phyloP scores from a whole-genome alignment of 2,888 invertebrate genomes.

The Lycia hirtaria region DNA sequence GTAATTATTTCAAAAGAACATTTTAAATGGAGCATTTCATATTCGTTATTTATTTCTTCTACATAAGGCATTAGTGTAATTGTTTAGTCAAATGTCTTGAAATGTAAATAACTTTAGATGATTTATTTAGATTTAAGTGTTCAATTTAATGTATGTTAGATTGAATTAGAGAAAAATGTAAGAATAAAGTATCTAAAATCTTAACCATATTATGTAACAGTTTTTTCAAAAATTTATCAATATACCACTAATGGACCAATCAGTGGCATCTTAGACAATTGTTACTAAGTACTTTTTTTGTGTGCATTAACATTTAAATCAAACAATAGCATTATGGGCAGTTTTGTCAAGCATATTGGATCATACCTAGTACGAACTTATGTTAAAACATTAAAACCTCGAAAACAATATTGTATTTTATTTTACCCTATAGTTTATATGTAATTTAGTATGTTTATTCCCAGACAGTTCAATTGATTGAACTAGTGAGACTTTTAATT shows the following conservation, averaged over 20 bases:
- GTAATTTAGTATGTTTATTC: too few relatives aligned
- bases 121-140: constrained; percentile 83
- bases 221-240: constrained; percentile 56
- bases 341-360: constrained; percentile 79
- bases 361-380: constrained; percentile 79
- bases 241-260: constrained; percentile 80
- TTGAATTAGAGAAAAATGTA: constrained; percentile 69
- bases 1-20: constrained; percentile 73
- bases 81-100: constrained; percentile 81
- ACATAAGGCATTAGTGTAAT: constrained; percentile 80
- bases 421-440: constrained; percentile 42
- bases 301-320: constrained; percentile 56
- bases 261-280: constrained; percentile 56
- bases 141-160: constrained; percentile 80
- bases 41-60: constrained; percentile 84
- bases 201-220: constrained; percentile 59
- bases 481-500: too few relatives aligned
- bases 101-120: constrained; percentile 83
- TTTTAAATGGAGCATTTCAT: constrained; percentile 82
- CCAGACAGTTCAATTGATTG: too few relatives aligned
- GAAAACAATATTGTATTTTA: constrained; percentile 67
- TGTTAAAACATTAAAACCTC: constrained; percentile 80
- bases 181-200: constrained; percentile 54
- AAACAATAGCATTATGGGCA: constrained; percentile 68
- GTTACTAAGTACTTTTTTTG: constrained; percentile 51